Evolutionary conservation across 2,113 vertebrate genomes (phyloP), one percentile per base, ranked within the genome.

Genomic region (Junco hyemalis): DNA sequence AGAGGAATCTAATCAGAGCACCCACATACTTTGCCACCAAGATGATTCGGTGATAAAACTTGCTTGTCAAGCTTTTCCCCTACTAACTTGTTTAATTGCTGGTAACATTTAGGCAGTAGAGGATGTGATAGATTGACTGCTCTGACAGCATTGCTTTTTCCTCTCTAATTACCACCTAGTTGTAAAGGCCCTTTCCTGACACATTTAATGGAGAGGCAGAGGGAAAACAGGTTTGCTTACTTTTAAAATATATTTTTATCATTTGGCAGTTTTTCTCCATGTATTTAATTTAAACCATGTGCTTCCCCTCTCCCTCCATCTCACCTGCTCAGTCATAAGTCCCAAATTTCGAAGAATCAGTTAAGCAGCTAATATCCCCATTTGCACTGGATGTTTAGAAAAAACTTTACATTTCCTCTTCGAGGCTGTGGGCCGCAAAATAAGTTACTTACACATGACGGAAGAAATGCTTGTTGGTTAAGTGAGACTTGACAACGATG

Each of bases 141-240:
- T 73, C 85, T 44, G 81, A 56, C 42, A 94, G 78, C 51, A 44
- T 38, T 35, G 76, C 65, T 96, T 97, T 91, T 96, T 69, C 91
- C 96, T 96, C 76, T 78, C 63, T 88, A 95, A 96, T 94, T 96
- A 95, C 96, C 83, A 91, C 61, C 93, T 71, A 47, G 83, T 64
- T 92, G 64, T 90, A 89, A 94, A 95, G 95, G 93, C 90, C 94
- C 51, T 94, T 97, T 92, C 90, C 74, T 94, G 94, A 92, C 94
- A 93, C 57, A 22, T 81, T 96, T 95, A 96, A 91, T 86, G 81
- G 86, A 95, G 71, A 89, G 28, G 86, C 81, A 94, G 94, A 91
- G 82, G 54, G 28, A 85, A 96, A 92, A 72, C 23, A 92, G 86
- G 86, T 56, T 88, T 92, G 64, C 92, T 95, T 96, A 88, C 76